Base-by-base conservation (phyloP, 2,113 vertebrate species). In the Upupa epops region DNA sequence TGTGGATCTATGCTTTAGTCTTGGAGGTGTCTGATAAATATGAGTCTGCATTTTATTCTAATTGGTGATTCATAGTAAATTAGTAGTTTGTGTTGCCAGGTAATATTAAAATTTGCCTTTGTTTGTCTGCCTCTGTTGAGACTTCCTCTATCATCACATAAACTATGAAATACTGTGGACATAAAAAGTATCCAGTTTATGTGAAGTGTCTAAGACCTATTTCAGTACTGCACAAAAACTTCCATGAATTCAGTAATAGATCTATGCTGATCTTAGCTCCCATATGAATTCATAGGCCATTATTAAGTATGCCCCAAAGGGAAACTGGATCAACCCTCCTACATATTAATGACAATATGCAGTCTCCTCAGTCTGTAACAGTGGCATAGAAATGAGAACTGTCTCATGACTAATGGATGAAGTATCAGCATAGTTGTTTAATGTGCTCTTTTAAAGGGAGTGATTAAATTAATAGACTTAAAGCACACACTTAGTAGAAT, bases 31-130 rank as follows among this genome's bases (percentile, higher is more conserved):
- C 56, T 88, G 79, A 49, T 73, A 89, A 88, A 69, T 49, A 54
- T 4, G 32, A 89, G 77, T 90, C 93, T 92, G n/a, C 66, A 54
- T 90, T 93, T 93, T 91, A 90, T 90, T 87, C 81, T 85, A 95
- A 87, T 48, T 0, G 2, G 49, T 96, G 95, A 96, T 64, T 96
- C 92, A 92, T 32, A 34, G 51, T 76, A 64, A 70, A 73, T 72
- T 55, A 79, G 55, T 93, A 54, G 45, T 88, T 76, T 83, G 25
- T 75, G 69, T 70, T 32, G 45, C 59, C 85, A 49, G 15, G 34
- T 79, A 51, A 84, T 63, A 66, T 12, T 92, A 52, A 85, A 89
- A 89, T 28, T 66, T 48, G 78, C 71, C 26, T 88, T 81, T 85
- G 58, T 48, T 88, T 1, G 0, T 70, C 68, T 84, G 12, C 37